Conservation (phyloP, 2,797 vertebrate species). For the Notolepis coatsorum region DNA sequence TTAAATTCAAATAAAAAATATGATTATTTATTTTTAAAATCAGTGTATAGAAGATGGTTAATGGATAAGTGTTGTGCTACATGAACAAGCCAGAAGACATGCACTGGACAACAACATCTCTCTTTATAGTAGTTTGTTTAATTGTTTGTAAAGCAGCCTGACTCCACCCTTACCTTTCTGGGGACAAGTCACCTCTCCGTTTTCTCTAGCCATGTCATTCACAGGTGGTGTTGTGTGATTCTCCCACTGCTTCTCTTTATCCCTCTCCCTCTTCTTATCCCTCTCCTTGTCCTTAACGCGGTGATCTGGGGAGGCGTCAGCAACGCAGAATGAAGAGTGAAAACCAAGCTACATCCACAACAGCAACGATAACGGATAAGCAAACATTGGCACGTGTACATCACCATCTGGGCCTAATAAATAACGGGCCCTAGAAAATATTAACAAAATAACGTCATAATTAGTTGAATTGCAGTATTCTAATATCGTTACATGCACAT, state of each 20-base stretch:
- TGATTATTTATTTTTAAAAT: too few species aligned
- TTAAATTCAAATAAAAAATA: too few species aligned
- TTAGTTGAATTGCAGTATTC: background rate
- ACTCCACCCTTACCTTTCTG: slow-evolving; percentile 86
- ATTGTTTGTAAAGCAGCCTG: too few species aligned
- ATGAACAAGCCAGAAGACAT: too few species aligned
- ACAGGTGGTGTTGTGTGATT: slow-evolving; percentile 86
- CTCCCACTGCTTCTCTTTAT: slow-evolving; percentile 89
- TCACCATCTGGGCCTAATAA: slow-evolving; percentile 70
- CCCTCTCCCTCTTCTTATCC: slow-evolving; percentile 88
- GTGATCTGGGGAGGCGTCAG: slow-evolving; percentile 52
- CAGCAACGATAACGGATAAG: slow-evolving; percentile 24
- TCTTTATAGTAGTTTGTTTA: too few species aligned
- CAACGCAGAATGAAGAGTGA: background rate
- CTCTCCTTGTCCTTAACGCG: slow-evolving; percentile 79
- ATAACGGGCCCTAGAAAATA: slow-evolving; percentile 59
- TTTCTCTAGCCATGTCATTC: slow-evolving; percentile 91
- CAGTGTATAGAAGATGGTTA: too few species aligned
- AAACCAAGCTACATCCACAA: slow-evolving; percentile 35
- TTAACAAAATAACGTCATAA: slow-evolving; percentile 47
- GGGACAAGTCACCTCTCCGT: slow-evolving; percentile 87
- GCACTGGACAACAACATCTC: too few species aligned
- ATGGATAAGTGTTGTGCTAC: too few species aligned
- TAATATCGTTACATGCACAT: accelerated
- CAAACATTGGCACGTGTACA: slow-evolving; percentile 77